Evolutionary conservation across 1,140 invertebrate species (phyloP).

Genomic region (Schlechtendalia chinensis): DNA sequence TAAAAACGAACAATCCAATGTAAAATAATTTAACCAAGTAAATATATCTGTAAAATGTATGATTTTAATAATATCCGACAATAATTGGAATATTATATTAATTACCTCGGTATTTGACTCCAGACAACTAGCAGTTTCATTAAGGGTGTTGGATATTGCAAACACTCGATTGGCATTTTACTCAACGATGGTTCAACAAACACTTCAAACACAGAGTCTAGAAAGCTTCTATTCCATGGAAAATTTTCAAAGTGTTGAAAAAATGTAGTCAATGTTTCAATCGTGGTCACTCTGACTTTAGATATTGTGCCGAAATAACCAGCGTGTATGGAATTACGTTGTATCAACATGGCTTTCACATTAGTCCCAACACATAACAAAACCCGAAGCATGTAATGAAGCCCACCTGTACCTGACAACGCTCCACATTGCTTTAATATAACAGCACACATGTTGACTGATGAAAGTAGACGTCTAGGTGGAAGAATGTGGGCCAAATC

Average conservation of each 20-base stretch:
- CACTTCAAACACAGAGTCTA: constrained; percentile 70
- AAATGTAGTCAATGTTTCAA: constrained; percentile 68
- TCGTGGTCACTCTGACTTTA: constrained; percentile 64
- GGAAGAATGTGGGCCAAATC: constrained; percentile 66
- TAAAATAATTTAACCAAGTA: not conserved
- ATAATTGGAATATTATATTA: not conserved
- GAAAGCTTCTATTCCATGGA: constrained; percentile 59
- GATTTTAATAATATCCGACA: not conserved
- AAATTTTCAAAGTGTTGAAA: constrained; percentile 76
- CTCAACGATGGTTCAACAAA: constrained; percentile 78
- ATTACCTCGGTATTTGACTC: constrained; percentile 68
- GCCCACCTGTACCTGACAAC: constrained; percentile 65
- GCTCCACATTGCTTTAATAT: constrained; percentile 84
- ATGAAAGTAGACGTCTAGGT: constrained; percentile 72
- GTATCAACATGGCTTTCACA: constrained; percentile 24
- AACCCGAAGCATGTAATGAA: constrained; percentile 71
- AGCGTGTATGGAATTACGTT: constrained; percentile 58
- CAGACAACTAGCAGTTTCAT: constrained; percentile 76
- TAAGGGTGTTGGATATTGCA: constrained; percentile 78
- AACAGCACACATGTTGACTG: constrained; percentile 73
- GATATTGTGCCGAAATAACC: constrained; percentile 68
- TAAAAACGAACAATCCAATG: constrained; percentile 53
- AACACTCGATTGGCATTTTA: constrained; percentile 75
- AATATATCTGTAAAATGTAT: not conserved
- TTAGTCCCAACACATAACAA: constrained; percentile 21